Evolutionary conservation across 2,113 vertebrate genomes (phyloP).

Genomic region (Vidua macroura): DNA sequence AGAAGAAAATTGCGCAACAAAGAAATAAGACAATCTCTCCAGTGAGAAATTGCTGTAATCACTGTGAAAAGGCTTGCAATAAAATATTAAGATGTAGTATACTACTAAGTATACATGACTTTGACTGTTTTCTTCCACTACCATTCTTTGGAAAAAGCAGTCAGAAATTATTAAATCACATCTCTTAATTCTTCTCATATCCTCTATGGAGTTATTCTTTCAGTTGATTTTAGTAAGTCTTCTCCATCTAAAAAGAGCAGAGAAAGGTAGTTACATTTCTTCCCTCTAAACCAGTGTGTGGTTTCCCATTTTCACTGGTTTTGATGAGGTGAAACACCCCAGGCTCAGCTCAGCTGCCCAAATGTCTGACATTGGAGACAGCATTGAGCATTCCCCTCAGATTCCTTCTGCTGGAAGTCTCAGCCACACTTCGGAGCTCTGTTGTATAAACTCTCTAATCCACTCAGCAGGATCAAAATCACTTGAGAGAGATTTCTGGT

Average conservation of each 20-base stretch:
- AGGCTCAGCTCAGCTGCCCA: background rate
- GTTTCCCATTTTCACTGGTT: background rate
- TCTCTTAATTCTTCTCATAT: background rate
- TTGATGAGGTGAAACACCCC: background rate
- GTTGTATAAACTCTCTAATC: background rate
- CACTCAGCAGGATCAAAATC: background rate
- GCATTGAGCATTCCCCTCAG: background rate
- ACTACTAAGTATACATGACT: background rate
- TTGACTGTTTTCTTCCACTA: background rate
- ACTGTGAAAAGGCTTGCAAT: background rate
- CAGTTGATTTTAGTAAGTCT: background rate
- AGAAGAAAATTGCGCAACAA: background rate
- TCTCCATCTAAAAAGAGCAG: background rate
- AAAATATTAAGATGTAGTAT: background rate
- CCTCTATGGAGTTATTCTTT: background rate
- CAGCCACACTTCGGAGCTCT: background rate
- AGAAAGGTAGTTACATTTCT: background rate
- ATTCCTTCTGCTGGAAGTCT: background rate
- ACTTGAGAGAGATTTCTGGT: background rate
- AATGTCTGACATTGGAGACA: background rate
- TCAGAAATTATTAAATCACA: background rate
- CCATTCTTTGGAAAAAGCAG: background rate
- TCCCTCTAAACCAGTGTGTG: background rate
- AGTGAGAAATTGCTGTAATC: background rate
- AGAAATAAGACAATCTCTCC: background rate